phyloP scores from a whole-genome alignment of 2,888 invertebrate species.

The Ganaspis brasiliensis region DNA sequence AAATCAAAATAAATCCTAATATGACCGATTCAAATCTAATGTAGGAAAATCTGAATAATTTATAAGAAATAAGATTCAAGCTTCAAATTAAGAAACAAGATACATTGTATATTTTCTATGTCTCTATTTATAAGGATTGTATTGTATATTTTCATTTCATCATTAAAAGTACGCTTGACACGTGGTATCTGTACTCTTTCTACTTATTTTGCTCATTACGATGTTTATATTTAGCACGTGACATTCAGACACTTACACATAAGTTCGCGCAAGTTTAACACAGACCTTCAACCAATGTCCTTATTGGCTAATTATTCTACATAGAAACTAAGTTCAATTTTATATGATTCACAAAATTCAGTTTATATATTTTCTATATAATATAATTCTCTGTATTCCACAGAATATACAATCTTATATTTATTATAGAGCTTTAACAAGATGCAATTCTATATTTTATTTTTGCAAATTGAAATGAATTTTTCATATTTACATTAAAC shows the following conservation, averaged over 20 bases:
- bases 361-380: no score
- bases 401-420: no score
- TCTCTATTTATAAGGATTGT: background rate
- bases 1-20: no score
- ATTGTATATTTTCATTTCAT: background rate
- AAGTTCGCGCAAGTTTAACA: slow-evolving; percentile 23
- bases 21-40: no score
- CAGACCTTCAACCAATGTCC: slow-evolving; percentile 9
- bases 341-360: background rate
- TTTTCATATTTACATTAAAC: no score
- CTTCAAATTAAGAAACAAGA: no score
- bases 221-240: slow-evolving; percentile 37
- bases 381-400: no score
- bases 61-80: no score
- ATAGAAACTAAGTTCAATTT: slow-evolving; percentile 5
- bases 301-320: background rate
- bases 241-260: slow-evolving; percentile 20
- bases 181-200: background rate
- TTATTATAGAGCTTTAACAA: no score
- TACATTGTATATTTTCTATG: background rate
- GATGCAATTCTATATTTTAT: no score
- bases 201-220: slow-evolving; percentile 20
- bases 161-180: background rate
- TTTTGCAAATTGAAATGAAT: no score
- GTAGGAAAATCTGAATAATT: no score